Percentiles rank a stretch among this genome's conserved stretches.
These are phyloP conservation scores for Epiblema foenella DNA, from an alignment of 2,888 invertebrate species.

Conservation along the genomic window DNA sequence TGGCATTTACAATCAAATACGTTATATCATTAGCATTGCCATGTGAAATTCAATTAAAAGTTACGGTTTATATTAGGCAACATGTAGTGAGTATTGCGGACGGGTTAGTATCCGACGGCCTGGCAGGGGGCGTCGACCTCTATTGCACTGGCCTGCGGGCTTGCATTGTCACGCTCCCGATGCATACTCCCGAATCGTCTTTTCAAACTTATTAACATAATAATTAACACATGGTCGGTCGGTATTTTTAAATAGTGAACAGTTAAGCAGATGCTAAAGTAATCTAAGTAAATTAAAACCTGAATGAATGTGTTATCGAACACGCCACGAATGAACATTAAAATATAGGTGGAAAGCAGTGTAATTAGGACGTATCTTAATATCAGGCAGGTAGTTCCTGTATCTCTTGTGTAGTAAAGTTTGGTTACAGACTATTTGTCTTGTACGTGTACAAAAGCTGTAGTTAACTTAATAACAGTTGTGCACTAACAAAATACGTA, in stretches of 20 bases:
- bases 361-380: too few relatives aligned
- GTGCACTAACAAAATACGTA: not conserved
- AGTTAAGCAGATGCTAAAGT: not conserved
- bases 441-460: too few relatives aligned
- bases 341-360: too few relatives aligned
- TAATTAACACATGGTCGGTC: slow-evolving; percentile 13
- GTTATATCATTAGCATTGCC: slow-evolving; percentile 35
- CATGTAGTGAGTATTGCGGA: slow-evolving; percentile 53
- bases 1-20: slow-evolving; percentile 18
- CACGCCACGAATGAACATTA: too few relatives aligned
- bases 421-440: too few relatives aligned
- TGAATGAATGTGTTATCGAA: too few relatives aligned
- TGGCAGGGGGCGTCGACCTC: slow-evolving; percentile 73
- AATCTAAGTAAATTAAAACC: not conserved
- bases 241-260: not conserved
- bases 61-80: slow-evolving; percentile 42
- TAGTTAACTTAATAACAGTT: too few relatives aligned
- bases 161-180: slow-evolving; percentile 67
- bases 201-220: slow-evolving; percentile 17
- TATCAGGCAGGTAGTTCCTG: too few relatives aligned
- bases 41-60: slow-evolving; percentile 43
- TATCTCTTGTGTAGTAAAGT: too few relatives aligned
- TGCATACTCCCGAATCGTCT: slow-evolving; percentile 59
- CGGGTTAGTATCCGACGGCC: slow-evolving; percentile 75
- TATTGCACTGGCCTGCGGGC: slow-evolving; percentile 68